Evolutionary conservation across 2,888 invertebrate species (phyloP).

Genomic region (Andrena flavipes): DNA sequence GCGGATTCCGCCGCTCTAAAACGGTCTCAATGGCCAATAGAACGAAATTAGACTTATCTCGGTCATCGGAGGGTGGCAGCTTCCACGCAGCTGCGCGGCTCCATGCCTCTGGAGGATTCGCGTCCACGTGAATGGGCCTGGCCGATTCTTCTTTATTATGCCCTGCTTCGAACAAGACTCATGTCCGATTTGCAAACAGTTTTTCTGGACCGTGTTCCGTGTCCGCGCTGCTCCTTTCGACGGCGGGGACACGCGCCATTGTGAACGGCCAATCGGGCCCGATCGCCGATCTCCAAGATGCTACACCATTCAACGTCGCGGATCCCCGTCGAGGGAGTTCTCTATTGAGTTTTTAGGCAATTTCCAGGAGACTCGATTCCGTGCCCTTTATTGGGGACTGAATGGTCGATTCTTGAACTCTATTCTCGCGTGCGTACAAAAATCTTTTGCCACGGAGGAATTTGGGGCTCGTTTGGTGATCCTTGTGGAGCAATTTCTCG

Average conservation of each 20-base stretch:
- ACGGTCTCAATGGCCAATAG: constrained; percentile 63
- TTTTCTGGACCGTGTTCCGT: constrained; percentile 43
- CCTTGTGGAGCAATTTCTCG: neutral
- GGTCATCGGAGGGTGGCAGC: constrained; percentile 73
- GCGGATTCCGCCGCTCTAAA: constrained; percentile 75
- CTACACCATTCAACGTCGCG: constrained; percentile 55
- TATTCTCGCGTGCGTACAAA: constrained; percentile 6
- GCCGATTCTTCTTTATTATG: constrained; percentile 49
- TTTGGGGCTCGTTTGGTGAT: neutral
- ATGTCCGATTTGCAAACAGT: constrained; percentile 79
- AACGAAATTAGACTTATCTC: constrained; percentile 83
- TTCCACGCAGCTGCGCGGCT: constrained; percentile 46
- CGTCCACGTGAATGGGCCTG: constrained; percentile 51
- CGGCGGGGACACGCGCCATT: constrained; percentile 70
- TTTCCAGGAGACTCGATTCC: constrained; percentile 53
- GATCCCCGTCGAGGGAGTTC: constrained; percentile 40
- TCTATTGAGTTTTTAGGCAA: constrained; percentile 55
- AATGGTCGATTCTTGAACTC: constrained; percentile 36
- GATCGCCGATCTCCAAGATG: constrained; percentile 60
- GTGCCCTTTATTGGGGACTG: constrained; percentile 52
- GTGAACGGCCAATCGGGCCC: constrained; percentile 64
- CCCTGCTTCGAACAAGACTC: constrained; percentile 32
- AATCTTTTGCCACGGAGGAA: constrained; percentile 11
- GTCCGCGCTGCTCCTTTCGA: constrained; percentile 75
- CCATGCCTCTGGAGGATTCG: constrained; percentile 25